These are phyloP conservation scores for Beris morrisii DNA, from an alignment of 2,888 invertebrate genomes.

Conservation along the genomic window DNA sequence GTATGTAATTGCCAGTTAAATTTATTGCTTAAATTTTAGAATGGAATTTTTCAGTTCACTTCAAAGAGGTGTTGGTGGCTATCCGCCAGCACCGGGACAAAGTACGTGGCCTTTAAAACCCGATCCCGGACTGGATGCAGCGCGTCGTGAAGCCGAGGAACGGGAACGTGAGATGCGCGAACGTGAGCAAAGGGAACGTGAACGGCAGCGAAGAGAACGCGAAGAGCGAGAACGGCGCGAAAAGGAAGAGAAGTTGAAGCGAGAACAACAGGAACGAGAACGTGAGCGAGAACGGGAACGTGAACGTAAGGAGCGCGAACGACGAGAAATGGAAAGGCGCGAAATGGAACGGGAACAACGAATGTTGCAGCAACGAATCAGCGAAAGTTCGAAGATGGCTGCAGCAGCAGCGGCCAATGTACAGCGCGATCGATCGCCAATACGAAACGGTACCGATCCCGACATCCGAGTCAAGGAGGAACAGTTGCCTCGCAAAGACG, in stretches of 20 bases:
- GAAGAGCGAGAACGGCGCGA: slow-evolving; percentile 56
- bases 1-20: slow-evolving; percentile 50
- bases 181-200: slow-evolving; percentile 55
- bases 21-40: slow-evolving; percentile 17
- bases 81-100: slow-evolving; percentile 61
- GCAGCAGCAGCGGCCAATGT: slow-evolving; percentile 52
- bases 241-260: slow-evolving; percentile 60
- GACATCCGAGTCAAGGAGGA: slow-evolving; percentile 65
- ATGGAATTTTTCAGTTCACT: slow-evolving; percentile 49
- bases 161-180: slow-evolving; percentile 55
- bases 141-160: slow-evolving; percentile 64
- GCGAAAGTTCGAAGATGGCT: slow-evolving; percentile 56
- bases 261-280: slow-evolving; percentile 61
- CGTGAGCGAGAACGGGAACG: slow-evolving; percentile 63
- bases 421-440: slow-evolving; percentile 69
- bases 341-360: slow-evolving; percentile 66
- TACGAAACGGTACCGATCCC: slow-evolving; percentile 67
- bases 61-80: slow-evolving; percentile 63
- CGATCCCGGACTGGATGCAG: slow-evolving; percentile 63
- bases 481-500: slow-evolving; percentile 60
- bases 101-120: slow-evolving; percentile 68
- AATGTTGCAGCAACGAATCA: slow-evolving; percentile 60
- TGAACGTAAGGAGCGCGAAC: slow-evolving; percentile 61
- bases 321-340: slow-evolving; percentile 62
- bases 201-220: slow-evolving; percentile 54